Evolutionary conservation across 2,113 vertebrate genomes (phyloP), one percentile per base, ranked within the genome.

Genomic region (Callocephalon fimbriatum): DNA sequence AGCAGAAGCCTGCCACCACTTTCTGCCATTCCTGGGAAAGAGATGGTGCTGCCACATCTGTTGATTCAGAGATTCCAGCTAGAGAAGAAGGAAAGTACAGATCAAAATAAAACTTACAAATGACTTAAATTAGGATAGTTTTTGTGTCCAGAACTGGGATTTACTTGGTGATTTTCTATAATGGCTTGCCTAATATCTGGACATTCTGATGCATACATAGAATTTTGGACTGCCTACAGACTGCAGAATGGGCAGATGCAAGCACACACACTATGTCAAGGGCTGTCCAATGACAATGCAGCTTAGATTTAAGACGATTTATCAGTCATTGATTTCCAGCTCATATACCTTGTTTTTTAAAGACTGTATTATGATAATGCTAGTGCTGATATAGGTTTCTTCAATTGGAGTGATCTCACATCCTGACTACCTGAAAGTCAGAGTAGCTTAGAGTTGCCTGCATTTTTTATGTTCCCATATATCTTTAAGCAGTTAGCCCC

Each of bases 201-300:
- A 6, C 8, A 15, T 40, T 65, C 9, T 76, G 8, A 0, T 44
- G 9, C 2, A 1, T 29, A 38, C 11, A 29, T 11, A 70, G 42
- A n/a, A 78, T 59, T 86, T 75, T 72, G 26, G 15, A 29, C 4
- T 35, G 29, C 13, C 22, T 75, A 42, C 31, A 75, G 56, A 20
- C 20, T 38, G 29, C 13, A 83, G 65, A 90, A 48, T 6, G 13
- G 29, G n/a, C n/a, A 80, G 25, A 38, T 5, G 8, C 12, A 76
- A 58, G 11, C 7, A 58, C 37, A 59, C 1, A 3, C 21, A 3
- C 3, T 56, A 9, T 40, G 8, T 35, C 14, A 12, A 21, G 23
- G 23, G 15, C n/a, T 86, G 27, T 11, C 7, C 23, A 86, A 25
- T 10, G 13, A 72, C 13, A 93, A 32, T 6, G 1, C 7, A 21